Conservation (phyloP, 1,140 invertebrate species). For the Anastrepha ludens region DNA sequence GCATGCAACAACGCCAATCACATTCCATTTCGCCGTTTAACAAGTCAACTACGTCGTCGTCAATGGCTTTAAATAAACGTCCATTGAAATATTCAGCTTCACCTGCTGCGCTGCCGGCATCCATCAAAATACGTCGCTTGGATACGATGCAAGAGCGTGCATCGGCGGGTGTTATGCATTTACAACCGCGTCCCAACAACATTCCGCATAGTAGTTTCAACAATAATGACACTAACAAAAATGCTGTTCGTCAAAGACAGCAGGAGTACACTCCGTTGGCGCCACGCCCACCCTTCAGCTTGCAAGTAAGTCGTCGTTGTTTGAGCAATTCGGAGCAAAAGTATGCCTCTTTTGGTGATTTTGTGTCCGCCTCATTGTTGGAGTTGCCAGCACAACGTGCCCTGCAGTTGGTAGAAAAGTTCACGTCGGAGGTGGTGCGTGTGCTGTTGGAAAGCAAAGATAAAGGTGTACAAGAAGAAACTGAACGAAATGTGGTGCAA, state of each 20-base stretch:
- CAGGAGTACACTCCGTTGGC: not conserved
- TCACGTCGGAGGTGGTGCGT: constrained; percentile 69
- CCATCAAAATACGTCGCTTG: constrained; percentile 47
- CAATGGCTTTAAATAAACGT: not conserved
- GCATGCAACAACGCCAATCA: constrained; percentile 29
- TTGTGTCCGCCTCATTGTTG: constrained; percentile 66
- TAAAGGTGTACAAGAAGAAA: not conserved
- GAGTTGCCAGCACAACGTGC: constrained; percentile 66
- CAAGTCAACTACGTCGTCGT: not conserved
- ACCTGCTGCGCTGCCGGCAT: constrained; percentile 12
- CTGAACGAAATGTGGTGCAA: not conserved
- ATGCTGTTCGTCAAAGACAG: not conserved
- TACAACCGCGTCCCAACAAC: constrained; percentile 3
- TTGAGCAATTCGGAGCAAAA: constrained; percentile 59
- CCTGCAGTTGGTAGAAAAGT: constrained; percentile 68
- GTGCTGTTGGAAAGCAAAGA: constrained; percentile 55
- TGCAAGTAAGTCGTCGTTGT: constrained; percentile 29
- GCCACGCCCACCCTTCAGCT: not conserved
- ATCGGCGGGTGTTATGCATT: constrained; percentile 4
- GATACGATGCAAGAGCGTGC: constrained; percentile 30
- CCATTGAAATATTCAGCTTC: not conserved
- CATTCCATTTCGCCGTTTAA: constrained; percentile 17
- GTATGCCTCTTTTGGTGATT: constrained; percentile 71
- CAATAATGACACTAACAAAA: constrained; percentile 50
- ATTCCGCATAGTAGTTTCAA: constrained; percentile 33